Conservation (phyloP, 1,140 invertebrate species). For the Sipha flava region DNA sequence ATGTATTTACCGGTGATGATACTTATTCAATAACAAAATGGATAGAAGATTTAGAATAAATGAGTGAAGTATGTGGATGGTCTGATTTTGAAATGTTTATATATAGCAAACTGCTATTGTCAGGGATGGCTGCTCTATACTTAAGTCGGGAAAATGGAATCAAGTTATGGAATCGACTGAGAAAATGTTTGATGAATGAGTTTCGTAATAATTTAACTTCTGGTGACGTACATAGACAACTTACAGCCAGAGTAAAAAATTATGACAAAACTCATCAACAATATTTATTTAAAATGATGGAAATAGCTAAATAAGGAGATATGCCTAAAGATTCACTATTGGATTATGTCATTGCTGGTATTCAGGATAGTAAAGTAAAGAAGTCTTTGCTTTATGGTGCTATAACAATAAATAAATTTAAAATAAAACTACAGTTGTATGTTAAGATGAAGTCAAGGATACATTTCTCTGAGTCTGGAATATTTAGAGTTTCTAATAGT, state of each 20-base stretch:
- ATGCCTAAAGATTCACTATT: neutral
- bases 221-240: neutral
- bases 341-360: neutral
- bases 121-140: neutral
- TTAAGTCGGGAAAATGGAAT: neutral
- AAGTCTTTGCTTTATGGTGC: neutral
- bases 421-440: neutral
- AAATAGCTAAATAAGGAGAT: neutral
- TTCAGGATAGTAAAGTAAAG: neutral
- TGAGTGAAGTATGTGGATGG: neutral
- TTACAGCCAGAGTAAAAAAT: too few relatives aligned
- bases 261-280: too few relatives aligned
- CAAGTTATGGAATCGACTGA: neutral
- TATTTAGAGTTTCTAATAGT: too few relatives aligned
- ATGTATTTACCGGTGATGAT: neutral
- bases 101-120: neutral
- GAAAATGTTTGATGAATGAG: neutral
- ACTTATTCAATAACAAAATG: neutral
- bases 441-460: neutral
- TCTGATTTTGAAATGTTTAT: neutral
- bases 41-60: neutral
- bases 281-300: neutral
- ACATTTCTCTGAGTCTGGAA: neutral
- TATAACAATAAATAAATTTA: neutral
- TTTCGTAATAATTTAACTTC: neutral